Percentiles rank a stretch among this genome's conserved stretches.
Evolutionary conservation across 2,113 vertebrate genomes (phyloP).

Genomic region (Paradisaea rubra): DNA sequence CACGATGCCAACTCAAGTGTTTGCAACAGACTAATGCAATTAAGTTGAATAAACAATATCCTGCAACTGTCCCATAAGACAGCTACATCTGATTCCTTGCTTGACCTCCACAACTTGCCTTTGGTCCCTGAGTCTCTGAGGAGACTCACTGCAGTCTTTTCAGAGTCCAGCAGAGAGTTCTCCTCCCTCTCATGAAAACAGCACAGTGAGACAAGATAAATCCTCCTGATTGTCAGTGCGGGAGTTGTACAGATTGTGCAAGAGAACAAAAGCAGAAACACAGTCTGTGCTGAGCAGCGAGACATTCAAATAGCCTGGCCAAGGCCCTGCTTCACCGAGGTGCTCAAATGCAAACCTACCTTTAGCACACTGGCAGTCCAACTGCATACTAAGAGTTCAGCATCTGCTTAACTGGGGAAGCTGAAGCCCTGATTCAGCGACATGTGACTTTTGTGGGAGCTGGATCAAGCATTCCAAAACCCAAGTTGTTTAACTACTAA

Average conservation of each 20-base stretch:
- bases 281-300: not conserved
- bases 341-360: not conserved
- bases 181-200: not conserved
- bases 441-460: slow-evolving; percentile 36
- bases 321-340: not conserved
- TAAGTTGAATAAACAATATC: slow-evolving; percentile 46
- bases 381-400: not conserved
- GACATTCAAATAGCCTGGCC: not conserved
- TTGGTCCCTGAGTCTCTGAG: not conserved
- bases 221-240: not conserved
- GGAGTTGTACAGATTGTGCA: not conserved
- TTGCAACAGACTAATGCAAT: slow-evolving; percentile 24
- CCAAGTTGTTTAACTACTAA: not conserved
- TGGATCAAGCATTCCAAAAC: slow-evolving; percentile 32
- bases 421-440: slow-evolving; percentile 31
- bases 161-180: not conserved
- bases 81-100: not conserved
- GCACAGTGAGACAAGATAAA: not conserved
- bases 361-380: not conserved
- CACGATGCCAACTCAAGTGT: slow-evolving; percentile 3
- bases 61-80: slow-evolving; percentile 25
- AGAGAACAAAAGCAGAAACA: not conserved
- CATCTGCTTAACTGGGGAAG: not conserved
- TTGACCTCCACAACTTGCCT: slow-evolving; percentile 3
- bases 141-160: not conserved